Evolutionary conservation across 23 tunicate species (phyloP).

Genomic region (Corella eumyota): DNA sequence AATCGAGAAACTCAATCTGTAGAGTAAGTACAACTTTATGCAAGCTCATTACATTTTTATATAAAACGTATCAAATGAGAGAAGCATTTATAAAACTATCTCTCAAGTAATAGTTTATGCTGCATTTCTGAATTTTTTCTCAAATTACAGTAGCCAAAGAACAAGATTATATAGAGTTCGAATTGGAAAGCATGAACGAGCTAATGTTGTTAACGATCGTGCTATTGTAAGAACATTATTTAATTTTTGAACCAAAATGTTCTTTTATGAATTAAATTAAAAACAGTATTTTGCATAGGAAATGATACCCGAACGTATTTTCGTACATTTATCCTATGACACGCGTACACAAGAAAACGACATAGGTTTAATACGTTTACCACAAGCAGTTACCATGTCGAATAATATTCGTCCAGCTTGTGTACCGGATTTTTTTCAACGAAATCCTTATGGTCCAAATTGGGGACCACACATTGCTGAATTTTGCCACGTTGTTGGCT

Average conservation of each 20-base stretch:
- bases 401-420: slow-evolving; percentile 67
- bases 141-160: no score
- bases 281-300: not conserved
- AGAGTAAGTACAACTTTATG: slow-evolving; percentile 22
- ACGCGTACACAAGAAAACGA: slow-evolving; percentile 29
- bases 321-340: slow-evolving; percentile 41
- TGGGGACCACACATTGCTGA: slow-evolving; percentile 46
- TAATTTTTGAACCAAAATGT: not conserved
- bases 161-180: no score
- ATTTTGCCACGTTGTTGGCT: slow-evolving; percentile 42
- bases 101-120: no score
- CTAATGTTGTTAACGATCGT: no score
- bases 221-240: no score
- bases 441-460: not conserved
- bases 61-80: no score
- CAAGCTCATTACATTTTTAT: no score
- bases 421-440: slow-evolving; percentile 14
- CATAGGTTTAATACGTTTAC: slow-evolving; percentile 43
- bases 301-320: slow-evolving; percentile 14
- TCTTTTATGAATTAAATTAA: not conserved
- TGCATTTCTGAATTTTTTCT: no score
- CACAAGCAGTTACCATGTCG: slow-evolving; percentile 10
- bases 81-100: no score
- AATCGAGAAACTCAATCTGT: slow-evolving; percentile 4
- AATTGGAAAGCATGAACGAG: not conserved